phyloP scores from a whole-genome alignment of 2,888 invertebrate species.

The Ochropacha duplaris region DNA sequence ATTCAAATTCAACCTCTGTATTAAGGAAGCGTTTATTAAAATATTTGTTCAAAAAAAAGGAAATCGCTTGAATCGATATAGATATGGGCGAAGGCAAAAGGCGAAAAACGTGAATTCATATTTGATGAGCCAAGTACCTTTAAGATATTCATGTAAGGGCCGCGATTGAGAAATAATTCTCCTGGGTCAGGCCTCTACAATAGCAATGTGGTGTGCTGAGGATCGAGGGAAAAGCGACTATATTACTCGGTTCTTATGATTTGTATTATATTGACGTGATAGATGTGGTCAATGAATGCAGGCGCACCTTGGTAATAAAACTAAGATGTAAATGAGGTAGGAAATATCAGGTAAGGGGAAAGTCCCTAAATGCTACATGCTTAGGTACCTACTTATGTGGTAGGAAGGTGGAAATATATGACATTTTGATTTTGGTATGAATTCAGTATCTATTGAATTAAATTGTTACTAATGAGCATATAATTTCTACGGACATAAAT shows the following conservation, averaged over 20 bases:
- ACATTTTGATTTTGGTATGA: too few relatives aligned
- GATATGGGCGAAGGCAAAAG: slow-evolving; percentile 24
- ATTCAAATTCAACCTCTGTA: too few relatives aligned
- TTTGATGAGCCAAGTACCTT: slow-evolving; percentile 46
- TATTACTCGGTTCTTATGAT: background rate
- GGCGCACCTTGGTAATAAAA: background rate
- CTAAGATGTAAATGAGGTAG: background rate
- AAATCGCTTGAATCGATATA: slow-evolving; percentile 26
- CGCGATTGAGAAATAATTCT: slow-evolving; percentile 54
- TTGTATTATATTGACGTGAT: background rate
- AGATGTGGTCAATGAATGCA: background rate
- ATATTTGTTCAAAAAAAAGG: slow-evolving; percentile 15
- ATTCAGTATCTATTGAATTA: too few relatives aligned
- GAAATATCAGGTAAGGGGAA: background rate
- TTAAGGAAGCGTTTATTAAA: background rate
- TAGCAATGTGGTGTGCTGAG: background rate
- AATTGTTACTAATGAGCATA: too few relatives aligned
- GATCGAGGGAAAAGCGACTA: slow-evolving; percentile 2
- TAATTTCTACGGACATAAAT: too few relatives aligned
- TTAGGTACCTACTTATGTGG: background rate
- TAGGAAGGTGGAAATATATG: too few relatives aligned
- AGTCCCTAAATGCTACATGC: too few relatives aligned
- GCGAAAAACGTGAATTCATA: slow-evolving; percentile 49
- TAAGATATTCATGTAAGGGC: slow-evolving; percentile 48
- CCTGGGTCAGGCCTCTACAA: slow-evolving; percentile 14